These are phyloP conservation scores for Lathronympha strigana DNA, from an alignment of 2,888 invertebrate genomes.

Conservation along the genomic window DNA sequence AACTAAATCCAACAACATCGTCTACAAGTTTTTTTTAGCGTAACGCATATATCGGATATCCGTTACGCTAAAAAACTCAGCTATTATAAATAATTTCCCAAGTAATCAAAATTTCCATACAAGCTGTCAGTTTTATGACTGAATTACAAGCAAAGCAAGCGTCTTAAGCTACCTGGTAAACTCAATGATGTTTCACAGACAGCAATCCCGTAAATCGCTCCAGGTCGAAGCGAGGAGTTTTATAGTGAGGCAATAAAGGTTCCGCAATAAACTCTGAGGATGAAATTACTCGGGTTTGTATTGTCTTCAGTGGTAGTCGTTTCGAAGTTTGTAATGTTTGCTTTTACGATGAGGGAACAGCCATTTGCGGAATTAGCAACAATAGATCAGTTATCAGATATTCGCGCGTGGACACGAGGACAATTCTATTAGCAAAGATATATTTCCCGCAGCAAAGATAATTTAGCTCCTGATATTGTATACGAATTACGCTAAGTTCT, in stretches of 20 bases:
- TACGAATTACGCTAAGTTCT: no score
- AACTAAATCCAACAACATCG: no score
- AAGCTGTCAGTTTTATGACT: not conserved
- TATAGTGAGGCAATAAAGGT: conserved; percentile 54
- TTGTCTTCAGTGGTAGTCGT: conserved; percentile 32
- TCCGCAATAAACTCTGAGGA: conserved; percentile 46
- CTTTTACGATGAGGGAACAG: conserved; percentile 15
- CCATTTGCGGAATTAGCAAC: not conserved
- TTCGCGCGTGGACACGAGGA: not conserved
- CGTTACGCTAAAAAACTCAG: no score
- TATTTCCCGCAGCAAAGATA: no score
- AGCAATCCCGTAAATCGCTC: conserved; percentile 48
- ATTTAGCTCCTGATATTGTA: no score
- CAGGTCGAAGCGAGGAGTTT: conserved; percentile 50
- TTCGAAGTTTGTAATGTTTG: conserved; percentile 36
- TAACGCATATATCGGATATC: no score
- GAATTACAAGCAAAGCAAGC: conserved; percentile 31
- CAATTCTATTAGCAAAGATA: no score
- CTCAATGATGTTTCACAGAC: conserved; percentile 46
- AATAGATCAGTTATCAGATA: not conserved
- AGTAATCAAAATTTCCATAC: not conserved
- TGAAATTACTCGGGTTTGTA: conserved; percentile 31
- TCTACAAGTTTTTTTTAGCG: no score
- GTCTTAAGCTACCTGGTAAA: conserved; percentile 40
- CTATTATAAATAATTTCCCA: no score